These are phyloP conservation scores for Caligus rogercresseyi DNA, from an alignment of 1,140 invertebrate species.

Conservation along the genomic window DNA sequence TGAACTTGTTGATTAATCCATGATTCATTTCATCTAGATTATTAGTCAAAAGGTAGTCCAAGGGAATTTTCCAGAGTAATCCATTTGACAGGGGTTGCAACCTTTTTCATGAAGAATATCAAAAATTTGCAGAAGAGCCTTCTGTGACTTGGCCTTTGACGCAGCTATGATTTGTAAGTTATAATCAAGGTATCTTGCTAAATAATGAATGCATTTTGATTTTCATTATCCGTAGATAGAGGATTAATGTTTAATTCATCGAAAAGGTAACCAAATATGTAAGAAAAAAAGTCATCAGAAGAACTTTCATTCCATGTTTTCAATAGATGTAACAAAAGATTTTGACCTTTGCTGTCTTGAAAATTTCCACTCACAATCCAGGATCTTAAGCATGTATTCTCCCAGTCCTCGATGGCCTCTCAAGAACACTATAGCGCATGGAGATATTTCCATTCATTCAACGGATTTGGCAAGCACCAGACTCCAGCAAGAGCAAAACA, in stretches of 20 bases:
- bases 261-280: constrained; percentile 29
- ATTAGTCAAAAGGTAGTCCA: not conserved
- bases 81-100: not conserved
- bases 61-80: not conserved
- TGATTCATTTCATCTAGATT: not conserved
- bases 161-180: not conserved
- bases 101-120: not conserved
- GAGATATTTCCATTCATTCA: constrained; percentile 36
- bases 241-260: constrained; percentile 30
- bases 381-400: constrained; percentile 31
- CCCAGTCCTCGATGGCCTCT: constrained; percentile 37
- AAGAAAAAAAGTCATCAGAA: not conserved
- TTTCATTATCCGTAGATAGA: constrained; percentile 29
- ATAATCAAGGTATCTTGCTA: not conserved
- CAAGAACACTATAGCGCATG: constrained; percentile 34
- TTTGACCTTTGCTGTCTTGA: constrained; percentile 25
- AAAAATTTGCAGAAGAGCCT: not conserved
- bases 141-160: not conserved
- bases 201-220: constrained; percentile 31
- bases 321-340: not conserved
- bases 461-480: constrained; percentile 30
- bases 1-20: not conserved
- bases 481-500: constrained; percentile 33
- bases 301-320: not conserved
- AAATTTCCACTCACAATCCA: constrained; percentile 35